phyloP scores from a whole-genome alignment of 2,797 vertebrate genomes.

The Gymnoscopelus microlampas region DNA sequence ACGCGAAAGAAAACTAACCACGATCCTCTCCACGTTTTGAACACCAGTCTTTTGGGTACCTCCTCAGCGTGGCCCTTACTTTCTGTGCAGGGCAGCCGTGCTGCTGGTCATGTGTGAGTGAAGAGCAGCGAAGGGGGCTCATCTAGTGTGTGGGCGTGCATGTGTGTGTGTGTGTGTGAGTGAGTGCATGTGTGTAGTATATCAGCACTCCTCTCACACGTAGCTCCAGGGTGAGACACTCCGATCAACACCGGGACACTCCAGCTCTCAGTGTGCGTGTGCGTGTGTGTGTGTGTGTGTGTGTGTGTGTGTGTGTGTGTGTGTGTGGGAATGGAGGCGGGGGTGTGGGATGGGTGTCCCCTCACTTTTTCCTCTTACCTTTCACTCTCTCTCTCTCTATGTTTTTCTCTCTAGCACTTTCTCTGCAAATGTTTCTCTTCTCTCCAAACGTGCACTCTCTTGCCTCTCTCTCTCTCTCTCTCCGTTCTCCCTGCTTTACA shows the following conservation, averaged over 20 bases:
- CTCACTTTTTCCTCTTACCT: constrained; percentile 22
- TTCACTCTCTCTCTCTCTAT: constrained; percentile 39
- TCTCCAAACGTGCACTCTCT: constrained; percentile 40
- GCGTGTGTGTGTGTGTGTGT: no score
- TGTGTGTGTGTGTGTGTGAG: constrained; percentile 11
- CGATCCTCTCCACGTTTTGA: constrained; percentile 58
- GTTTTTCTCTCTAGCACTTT: constrained; percentile 56
- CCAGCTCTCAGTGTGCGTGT: no score
- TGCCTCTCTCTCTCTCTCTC: constrained; percentile 16
- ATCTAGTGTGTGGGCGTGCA: constrained; percentile 12
- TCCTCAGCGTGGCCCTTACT: constrained; percentile 63
- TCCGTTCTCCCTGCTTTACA: constrained; percentile 14
- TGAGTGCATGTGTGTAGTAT: constrained; percentile 16
- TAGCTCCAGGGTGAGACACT: constrained; percentile 40
- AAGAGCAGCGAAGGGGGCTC: constrained; percentile 33
- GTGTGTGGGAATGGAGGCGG: no score
- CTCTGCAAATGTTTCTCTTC: constrained; percentile 40
- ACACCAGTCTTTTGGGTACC: constrained; percentile 57
- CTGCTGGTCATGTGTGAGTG: constrained; percentile 64
- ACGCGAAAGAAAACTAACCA: constrained; percentile 68
- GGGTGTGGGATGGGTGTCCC: no score
- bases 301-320: no score
- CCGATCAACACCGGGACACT: constrained; percentile 54
- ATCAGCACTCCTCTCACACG: constrained; percentile 40
- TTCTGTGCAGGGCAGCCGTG: constrained; percentile 38